Base-by-base conservation (phyloP, 2,888 invertebrate genomes). In the Pseudococcus longispinus region DNA sequence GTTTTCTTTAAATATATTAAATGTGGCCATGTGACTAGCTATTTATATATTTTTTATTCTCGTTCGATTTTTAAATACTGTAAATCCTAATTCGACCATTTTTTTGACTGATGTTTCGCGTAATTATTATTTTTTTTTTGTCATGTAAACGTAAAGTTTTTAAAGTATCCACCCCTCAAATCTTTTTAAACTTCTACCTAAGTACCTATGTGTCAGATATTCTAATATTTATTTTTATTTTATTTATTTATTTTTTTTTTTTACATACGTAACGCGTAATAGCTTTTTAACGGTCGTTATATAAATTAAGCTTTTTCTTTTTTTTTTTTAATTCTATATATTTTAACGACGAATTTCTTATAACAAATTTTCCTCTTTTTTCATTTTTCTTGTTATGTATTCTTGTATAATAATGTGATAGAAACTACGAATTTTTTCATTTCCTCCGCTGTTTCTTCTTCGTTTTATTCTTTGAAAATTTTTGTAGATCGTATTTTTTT, bases 61-160 rank as follows among this genome's bases (percentile, higher is more conserved):
- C 32, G 74, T 74, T 74, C 29, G 18, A 74, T 74, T 60, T 60
- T 60, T 60, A 60, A 60, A 23, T 60, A 23, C 23, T 60, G 20
- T 60, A 60, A 70, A 80, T 80, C 13, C 20, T 20, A 42, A 80
- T 80, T 80, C 77, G 77, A 80, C 77, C 77, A 80, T 80, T 42
- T 80, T 74, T 80, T 80, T 42, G 77, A 80, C 77, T 80, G 77
- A 80, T 80, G 60, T 60, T 74, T 74, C 77, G 77, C 77, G 77
- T 80, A 80, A 29, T 70, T 55, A n/a, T n/a, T 55, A n/a, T 55
- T 60, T 23, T 60, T 60, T 23, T 9, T 37, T 9, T 60, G 20
- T 23, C n/a, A 51, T 51, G 51, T 51, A 11, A 60, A 60, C 60
- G 60, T 60, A 23, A 60, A 60, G 15, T 60, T 60, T 23, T 60